phyloP scores from a whole-genome alignment of 2,888 invertebrate genomes.

The Ennomos erosarius region DNA sequence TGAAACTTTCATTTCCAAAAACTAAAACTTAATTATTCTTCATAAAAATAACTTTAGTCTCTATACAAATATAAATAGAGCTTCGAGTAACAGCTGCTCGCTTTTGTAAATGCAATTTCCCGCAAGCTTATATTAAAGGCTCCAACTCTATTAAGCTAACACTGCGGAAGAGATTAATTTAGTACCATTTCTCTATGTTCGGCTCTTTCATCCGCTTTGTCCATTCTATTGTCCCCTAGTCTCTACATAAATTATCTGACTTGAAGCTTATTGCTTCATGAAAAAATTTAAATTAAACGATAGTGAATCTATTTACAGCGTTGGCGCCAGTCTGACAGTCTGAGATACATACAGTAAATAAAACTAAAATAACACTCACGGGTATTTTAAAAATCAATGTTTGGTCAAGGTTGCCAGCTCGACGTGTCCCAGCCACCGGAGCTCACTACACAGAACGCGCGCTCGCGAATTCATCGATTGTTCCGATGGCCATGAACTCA shows the following conservation, averaged over 20 bases:
- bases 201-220: slow-evolving; percentile 37
- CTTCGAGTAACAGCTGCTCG: slow-evolving; percentile 35
- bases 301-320: slow-evolving; percentile 30
- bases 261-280: slow-evolving; percentile 13
- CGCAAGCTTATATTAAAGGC: slow-evolving; percentile 31
- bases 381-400: slow-evolving; percentile 42
- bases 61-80: too few relatives aligned
- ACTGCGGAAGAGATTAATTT: slow-evolving; percentile 48
- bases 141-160: slow-evolving; percentile 40
- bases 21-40: too few relatives aligned
- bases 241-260: slow-evolving; percentile 37
- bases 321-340: slow-evolving; percentile 27
- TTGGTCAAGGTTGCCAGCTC: slow-evolving; percentile 54
- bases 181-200: slow-evolving; percentile 39
- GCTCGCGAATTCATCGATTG: slow-evolving; percentile 65
- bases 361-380: slow-evolving; percentile 30
- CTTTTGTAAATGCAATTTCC: slow-evolving; percentile 43
- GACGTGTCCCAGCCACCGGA: slow-evolving; percentile 45
- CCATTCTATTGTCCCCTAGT: slow-evolving; percentile 34
- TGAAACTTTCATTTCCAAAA: too few relatives aligned
- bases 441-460: slow-evolving; percentile 31
- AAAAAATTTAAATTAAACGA: slow-evolving; percentile 16
- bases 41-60: too few relatives aligned
- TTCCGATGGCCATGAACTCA: slow-evolving; percentile 76
- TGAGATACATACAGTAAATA: slow-evolving; percentile 19